These are phyloP conservation scores for Acrobeloides nanus DNA, from an alignment of 2,888 invertebrate genomes.

Conservation along the genomic window DNA sequence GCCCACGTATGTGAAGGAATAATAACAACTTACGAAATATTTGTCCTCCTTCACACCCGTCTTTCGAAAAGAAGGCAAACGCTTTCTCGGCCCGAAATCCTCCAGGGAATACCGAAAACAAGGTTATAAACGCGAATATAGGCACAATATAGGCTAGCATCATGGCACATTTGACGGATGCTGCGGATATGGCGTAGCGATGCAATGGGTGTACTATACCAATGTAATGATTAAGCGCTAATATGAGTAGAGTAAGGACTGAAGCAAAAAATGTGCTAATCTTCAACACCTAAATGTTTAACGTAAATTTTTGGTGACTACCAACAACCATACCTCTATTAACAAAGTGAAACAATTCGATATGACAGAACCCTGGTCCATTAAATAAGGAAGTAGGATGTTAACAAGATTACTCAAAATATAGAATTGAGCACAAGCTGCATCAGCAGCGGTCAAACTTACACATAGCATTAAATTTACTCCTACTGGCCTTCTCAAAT, in stretches of 20 bases:
- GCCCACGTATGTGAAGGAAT: too few species aligned
- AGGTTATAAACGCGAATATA: slow-evolving; percentile 26
- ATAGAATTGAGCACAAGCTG: slow-evolving; percentile 43
- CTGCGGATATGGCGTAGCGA: slow-evolving; percentile 26
- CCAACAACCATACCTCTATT: slow-evolving; percentile 36
- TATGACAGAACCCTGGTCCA: slow-evolving; percentile 20
- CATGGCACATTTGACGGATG: slow-evolving; percentile 27
- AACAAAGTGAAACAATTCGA: slow-evolving; percentile 42
- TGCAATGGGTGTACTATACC: slow-evolving; percentile 63
- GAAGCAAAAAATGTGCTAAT: slow-evolving; percentile 60
- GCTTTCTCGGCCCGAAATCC: slow-evolving; percentile 35
- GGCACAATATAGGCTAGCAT: slow-evolving; percentile 33
- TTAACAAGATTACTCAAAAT: slow-evolving; percentile 41
- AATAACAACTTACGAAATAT: slow-evolving; percentile 28
- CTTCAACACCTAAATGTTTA: slow-evolving; percentile 38
- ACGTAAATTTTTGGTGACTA: background rate
- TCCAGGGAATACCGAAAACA: slow-evolving; percentile 37
- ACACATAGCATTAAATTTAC: slow-evolving; percentile 47
- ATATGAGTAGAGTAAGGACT: slow-evolving; percentile 63
- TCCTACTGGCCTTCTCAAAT: slow-evolving; percentile 39
- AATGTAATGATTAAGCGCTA: slow-evolving; percentile 66
- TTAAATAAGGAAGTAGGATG: slow-evolving; percentile 31
- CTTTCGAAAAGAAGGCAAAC: slow-evolving; percentile 37
- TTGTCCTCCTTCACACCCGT: slow-evolving; percentile 30
- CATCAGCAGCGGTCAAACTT: slow-evolving; percentile 40